phyloP scores from a whole-genome alignment of 2,888 invertebrate species.

The Alloplasta piceator region DNA sequence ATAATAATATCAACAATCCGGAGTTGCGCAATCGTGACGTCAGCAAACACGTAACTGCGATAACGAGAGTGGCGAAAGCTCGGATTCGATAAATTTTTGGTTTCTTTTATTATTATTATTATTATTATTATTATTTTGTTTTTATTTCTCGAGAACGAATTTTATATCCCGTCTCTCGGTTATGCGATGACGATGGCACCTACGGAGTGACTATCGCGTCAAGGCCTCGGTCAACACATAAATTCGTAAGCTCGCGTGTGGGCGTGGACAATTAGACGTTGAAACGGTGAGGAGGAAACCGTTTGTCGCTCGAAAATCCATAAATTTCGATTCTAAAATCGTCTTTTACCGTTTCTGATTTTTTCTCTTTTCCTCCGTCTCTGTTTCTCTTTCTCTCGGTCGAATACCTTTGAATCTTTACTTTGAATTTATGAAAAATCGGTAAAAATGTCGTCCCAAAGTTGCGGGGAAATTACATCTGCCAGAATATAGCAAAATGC shows the following conservation, averaged over 20 bases:
- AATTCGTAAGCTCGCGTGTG: constrained; percentile 67
- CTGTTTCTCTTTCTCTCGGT: constrained; percentile 32
- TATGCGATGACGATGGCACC: constrained; percentile 29
- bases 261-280: constrained; percentile 74
- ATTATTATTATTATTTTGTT: constrained; percentile 58
- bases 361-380: constrained; percentile 24
- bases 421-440: too few species aligned
- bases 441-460: too few species aligned
- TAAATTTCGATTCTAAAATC: constrained; percentile 79
- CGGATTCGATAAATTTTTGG: constrained; percentile 39
- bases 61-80: constrained; percentile 29
- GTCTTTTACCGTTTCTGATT: constrained; percentile 67
- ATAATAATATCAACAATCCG: neutral
- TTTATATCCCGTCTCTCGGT: neutral
- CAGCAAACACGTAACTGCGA: constrained; percentile 27
- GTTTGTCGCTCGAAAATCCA: constrained; percentile 69
- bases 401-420: constrained; percentile 25
- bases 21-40: constrained; percentile 43
- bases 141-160: constrained; percentile 13
- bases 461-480: too few species aligned
- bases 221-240: constrained; percentile 72
- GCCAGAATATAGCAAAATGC: too few species aligned
- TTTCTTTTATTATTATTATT: constrained; percentile 55
- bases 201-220: constrained; percentile 20
- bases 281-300: constrained; percentile 62